Evolutionary conservation across 35 echinoderm and acorn worm genomes (phyloP), one percentile per base, ranked within the genome.

Genomic region (Eucidaris tribuloides): DNA sequence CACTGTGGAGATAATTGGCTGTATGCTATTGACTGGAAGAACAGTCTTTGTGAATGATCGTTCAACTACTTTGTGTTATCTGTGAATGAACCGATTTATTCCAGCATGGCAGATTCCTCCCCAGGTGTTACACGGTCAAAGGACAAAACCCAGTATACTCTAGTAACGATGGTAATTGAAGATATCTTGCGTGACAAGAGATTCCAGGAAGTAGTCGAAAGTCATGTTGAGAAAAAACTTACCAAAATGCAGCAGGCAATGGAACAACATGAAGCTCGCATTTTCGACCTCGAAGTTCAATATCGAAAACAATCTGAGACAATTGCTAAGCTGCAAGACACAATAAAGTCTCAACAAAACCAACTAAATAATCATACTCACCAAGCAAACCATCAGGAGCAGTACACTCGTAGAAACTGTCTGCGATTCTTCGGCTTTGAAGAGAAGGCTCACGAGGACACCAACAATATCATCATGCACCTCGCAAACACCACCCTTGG

Each of bases 371-470:
- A 59, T 27, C 3, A 23, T 18, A 2, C 29, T 2, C 56, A 23
- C 56, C 56, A 59, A 59, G 56, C 56, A 28, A 80, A 80, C 50
- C 31, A 46, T 33, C 77, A 30, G 45, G 76, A 79, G 44, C 76
- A 79, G 42, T 48, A 79, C 43, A 46, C 31, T n/a, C 31, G 3
- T 7, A 79, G 77, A 80, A 80, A 52, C 44, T 54, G 77, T 56
- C 45, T 80, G 33, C 43, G 77, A 46, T 25, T 54, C 19, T 54
- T 79, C 29, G 76, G 44, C 7, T 44, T 79, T 42, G 44, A 46
- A 48, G 76, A 79, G 32, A 46, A 79, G 13, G 17, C 37, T 13
- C 0, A 30, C 23, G 50, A 56, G 29, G 19, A 80, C 28, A 80
- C 45, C 24, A 34, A 80, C 46, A 48, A 6, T 20, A 56, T 76